These are phyloP conservation scores for Galaxea fascicularis DNA, from an alignment of 92 coral and sea anemone species.

Conservation along the genomic window DNA sequence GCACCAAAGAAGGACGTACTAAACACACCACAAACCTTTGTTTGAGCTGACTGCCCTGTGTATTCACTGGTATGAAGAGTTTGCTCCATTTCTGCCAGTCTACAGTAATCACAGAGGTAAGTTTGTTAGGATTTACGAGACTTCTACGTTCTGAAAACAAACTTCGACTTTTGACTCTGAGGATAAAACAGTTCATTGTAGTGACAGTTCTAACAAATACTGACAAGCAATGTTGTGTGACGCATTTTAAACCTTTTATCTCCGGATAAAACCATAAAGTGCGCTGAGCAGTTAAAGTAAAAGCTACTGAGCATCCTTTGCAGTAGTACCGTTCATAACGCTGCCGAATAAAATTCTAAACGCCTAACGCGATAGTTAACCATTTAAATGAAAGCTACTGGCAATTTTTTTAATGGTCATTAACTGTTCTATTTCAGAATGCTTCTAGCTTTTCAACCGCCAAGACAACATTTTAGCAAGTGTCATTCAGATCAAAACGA, in stretches of 20 bases:
- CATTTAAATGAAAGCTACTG: neutral
- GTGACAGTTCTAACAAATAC: neutral
- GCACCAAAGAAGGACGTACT: neutral
- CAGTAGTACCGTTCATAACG: too few species aligned
- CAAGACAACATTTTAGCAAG: too few species aligned
- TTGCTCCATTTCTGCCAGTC: constrained; percentile 84
- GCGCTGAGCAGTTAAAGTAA: too few species aligned
- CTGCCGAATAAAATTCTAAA: too few species aligned
- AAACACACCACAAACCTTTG: constrained; percentile 31
- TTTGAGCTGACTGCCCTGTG: constrained; percentile 91
- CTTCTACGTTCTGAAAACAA: neutral
- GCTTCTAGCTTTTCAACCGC: neutral
- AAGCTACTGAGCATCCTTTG: too few species aligned
- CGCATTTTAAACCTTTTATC: too few species aligned
- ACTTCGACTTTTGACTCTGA: neutral
- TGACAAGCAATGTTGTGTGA: too few species aligned
- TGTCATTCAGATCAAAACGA: too few species aligned
- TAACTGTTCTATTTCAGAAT: too few species aligned
- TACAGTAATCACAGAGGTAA: constrained; percentile 1
- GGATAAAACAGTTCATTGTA: neutral
- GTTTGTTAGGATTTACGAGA: neutral
- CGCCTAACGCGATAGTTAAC: too few species aligned
- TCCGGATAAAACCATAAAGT: too few species aligned
- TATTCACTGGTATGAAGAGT: constrained; percentile 86
- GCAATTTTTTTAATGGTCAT: neutral